Evolutionary conservation across 1,140 invertebrate species (phyloP).

Genomic region (Hyles vespertilio): DNA sequence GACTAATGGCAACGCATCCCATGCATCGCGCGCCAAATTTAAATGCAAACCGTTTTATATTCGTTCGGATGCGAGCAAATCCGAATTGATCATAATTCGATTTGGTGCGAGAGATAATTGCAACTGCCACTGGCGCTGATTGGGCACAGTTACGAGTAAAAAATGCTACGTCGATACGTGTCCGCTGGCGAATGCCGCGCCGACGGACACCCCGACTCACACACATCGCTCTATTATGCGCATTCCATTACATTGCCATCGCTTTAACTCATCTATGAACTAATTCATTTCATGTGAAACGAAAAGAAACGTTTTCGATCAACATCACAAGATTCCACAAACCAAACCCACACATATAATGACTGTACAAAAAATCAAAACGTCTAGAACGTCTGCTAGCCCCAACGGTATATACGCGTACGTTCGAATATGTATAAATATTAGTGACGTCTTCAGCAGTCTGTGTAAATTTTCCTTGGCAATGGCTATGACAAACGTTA

Average conservation of each 20-base stretch:
- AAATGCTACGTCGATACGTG: conserved; percentile 39
- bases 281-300: too few species aligned
- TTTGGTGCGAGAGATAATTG: conserved; percentile 73
- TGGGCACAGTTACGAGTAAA: conserved; percentile 57
- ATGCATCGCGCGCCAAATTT: conserved; percentile 68
- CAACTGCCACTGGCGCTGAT: conserved; percentile 73
- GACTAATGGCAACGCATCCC: conserved; percentile 70
- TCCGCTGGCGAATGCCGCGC: neutral
- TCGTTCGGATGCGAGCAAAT: conserved; percentile 73
- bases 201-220: neutral
- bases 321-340: neutral
- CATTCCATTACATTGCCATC: neutral
- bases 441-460: conserved; percentile 27
- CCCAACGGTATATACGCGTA: neutral
- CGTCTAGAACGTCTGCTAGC: neutral
- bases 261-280: too few species aligned
- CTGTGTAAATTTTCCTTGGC: conserved; percentile 54
- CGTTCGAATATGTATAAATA: neutral
- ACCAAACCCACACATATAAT: neutral
- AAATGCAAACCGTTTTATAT: conserved; percentile 76
- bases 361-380: neutral
- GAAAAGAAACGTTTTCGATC: too few species aligned
- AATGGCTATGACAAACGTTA: conserved; percentile 56
- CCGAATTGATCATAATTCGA: conserved; percentile 76
- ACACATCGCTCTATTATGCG: neutral